Evolutionary conservation across 2,797 vertebrate genomes (phyloP).

Genomic region (Sylvia borin): DNA sequence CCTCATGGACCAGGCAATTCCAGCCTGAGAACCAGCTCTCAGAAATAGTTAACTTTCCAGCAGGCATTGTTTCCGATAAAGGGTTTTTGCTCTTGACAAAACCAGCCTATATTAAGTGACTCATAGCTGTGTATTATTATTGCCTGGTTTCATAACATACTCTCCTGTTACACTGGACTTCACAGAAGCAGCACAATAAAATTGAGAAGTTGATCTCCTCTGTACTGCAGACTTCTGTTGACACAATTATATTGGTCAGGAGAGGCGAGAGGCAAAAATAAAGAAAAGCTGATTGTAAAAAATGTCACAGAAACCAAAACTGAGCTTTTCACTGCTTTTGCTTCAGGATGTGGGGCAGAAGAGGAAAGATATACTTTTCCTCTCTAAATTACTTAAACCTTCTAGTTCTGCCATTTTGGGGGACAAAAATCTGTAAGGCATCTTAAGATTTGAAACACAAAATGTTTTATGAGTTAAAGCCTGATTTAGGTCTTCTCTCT

Average conservation of each 20-base stretch:
- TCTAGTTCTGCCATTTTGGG: background rate
- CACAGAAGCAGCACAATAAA: constrained; percentile 13
- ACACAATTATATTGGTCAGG: constrained; percentile 24
- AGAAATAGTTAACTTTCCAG: background rate
- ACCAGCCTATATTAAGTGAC: background rate
- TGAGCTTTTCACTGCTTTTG: background rate
- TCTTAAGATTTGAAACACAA: background rate
- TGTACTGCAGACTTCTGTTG: background rate
- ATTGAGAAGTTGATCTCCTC: background rate
- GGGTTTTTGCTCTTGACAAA: background rate
- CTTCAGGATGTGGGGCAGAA: background rate
- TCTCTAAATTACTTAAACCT: background rate
- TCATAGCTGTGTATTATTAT: constrained; percentile 1
- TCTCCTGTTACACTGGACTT: constrained; percentile 21
- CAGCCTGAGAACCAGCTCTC: background rate
- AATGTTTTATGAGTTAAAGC: constrained; percentile 16
- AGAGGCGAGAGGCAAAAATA: background rate
- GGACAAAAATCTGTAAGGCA: background rate
- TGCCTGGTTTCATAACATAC: background rate
- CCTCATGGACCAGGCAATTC: background rate
- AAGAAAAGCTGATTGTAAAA: background rate
- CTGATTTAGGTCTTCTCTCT: background rate
- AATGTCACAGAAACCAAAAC: background rate
- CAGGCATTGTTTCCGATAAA: background rate
- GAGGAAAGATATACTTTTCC: background rate